Conservation (phyloP, 2,888 invertebrate genomes). For the Noctua janthina region DNA sequence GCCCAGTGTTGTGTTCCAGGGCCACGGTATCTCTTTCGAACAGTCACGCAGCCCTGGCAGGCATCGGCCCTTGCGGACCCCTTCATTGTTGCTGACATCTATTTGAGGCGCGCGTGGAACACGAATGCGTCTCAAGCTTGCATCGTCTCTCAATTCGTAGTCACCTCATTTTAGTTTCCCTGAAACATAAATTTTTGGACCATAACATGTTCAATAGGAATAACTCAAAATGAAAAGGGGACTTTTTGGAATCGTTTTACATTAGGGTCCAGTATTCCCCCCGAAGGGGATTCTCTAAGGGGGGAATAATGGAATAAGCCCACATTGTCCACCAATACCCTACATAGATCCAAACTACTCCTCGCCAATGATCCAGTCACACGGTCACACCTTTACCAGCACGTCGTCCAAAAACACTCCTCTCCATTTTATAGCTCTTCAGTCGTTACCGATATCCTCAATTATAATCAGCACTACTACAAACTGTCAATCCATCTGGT, state of each 20-base stretch:
- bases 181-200: background rate
- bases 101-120: too few relatives aligned
- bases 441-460: constrained; percentile 54
- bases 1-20: too few relatives aligned
- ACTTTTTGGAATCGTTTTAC: too few relatives aligned
- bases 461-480: constrained; percentile 50
- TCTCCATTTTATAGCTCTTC: constrained; percentile 29
- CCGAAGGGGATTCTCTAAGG: too few relatives aligned
- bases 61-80: too few relatives aligned
- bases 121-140: background rate
- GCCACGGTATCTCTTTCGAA: too few relatives aligned
- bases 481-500: constrained; percentile 62
- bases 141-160: background rate
- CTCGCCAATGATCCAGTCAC: background rate
- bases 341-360: background rate
- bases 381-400: constrained; percentile 1
- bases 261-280: too few relatives aligned
- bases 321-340: background rate
- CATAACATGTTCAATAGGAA: background rate
- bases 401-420: constrained; percentile 30
- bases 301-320: too few relatives aligned
- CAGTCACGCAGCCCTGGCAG: too few relatives aligned
- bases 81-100: too few relatives aligned
- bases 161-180: background rate
- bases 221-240: too few relatives aligned